Conservation (phyloP, 1,140 invertebrate species). For the Ceratina australensis region DNA sequence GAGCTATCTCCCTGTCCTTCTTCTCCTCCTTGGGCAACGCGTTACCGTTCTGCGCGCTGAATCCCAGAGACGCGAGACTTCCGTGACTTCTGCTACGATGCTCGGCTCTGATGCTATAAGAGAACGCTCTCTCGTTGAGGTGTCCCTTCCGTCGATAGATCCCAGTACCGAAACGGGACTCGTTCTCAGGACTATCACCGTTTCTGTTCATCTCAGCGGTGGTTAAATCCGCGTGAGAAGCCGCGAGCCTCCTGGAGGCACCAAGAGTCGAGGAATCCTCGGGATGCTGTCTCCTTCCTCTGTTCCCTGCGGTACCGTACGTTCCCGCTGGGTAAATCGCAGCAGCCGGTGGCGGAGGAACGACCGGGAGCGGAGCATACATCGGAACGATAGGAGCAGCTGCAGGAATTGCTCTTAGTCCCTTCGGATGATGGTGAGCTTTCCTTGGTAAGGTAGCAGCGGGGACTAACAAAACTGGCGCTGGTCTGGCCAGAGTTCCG, state of each 20-base stretch:
- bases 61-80: conserved; percentile 89
- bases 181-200: conserved; percentile 84
- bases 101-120: conserved; percentile 95
- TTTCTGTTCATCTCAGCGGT: conserved; percentile 77
- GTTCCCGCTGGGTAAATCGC: conserved; percentile 77
- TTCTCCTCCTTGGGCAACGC: conserved; percentile 84
- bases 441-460: conserved; percentile 81
- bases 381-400: conserved; percentile 75
- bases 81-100: conserved; percentile 94
- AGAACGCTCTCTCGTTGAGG: conserved; percentile 95
- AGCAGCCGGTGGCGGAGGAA: conserved; percentile 80
- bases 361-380: conserved; percentile 78
- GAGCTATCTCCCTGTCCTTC: conserved; percentile 94
- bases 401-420: conserved; percentile 74
- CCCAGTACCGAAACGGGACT: conserved; percentile 91
- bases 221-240: conserved; percentile 72
- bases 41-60: conserved; percentile 74
- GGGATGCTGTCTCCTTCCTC: conserved; percentile 81
- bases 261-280: conserved; percentile 75
- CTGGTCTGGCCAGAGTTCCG: conserved; percentile 78
- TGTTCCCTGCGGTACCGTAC: conserved; percentile 81
- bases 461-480: conserved; percentile 80
- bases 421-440: conserved; percentile 76
- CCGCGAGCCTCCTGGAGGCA: conserved; percentile 72
- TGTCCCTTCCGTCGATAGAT: conserved; percentile 95